Base-by-base conservation (phyloP, 2,888 invertebrate genomes). In the Drosophila rubida region DNA sequence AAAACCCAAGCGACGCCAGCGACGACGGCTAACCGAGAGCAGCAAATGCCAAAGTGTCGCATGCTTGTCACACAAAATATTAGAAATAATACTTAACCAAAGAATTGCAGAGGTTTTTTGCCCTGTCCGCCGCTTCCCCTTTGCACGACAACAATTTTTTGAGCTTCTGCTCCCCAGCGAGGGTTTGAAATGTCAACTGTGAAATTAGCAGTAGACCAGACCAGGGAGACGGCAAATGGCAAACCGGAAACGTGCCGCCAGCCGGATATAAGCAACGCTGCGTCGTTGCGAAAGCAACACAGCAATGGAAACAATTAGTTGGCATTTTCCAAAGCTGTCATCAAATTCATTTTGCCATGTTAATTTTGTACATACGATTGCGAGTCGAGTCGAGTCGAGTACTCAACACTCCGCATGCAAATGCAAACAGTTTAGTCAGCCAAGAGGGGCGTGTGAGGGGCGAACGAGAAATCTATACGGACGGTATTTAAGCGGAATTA, bases 11-110 rank as follows among this genome's bases (percentile, higher is more conserved):
- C 27, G 3, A 19, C 19, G 19, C 19, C 2, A 19, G 19, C 19
- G 19, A 19, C 19, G 19, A 19, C 19, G 19, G 19, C 19, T 19
- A 19, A 44, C 59, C 35, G 13, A 51, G 57, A 60, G 19, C 25
- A 54, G 61, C 51, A 76, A 89, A 88, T 89, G 77, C 84, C 87
- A 88, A 88, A 84, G 84, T 85, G 88, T 85, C 89, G 86, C 80
- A 79, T 68, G 83, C 69, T 68, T 87, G 89, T 84, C 88, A 85
- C 83, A 84, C 83, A 88, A 88, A 89, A 89, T 85, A 85, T 85
- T 86, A 88, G 84, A 85, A 85, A 89, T 88, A 80, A 89, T 89
- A 83, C 89, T 86, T 89, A 88, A 69, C 84, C 84, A 88, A 77
- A 82, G 89, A 86, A 82, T 86, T 75, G 88, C 89, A 83, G 58